Percentiles rank a stretch among this genome's conserved stretches.
Conservation (phyloP, 1,140 invertebrate species). For the Monomorium pharaonis region DNA sequence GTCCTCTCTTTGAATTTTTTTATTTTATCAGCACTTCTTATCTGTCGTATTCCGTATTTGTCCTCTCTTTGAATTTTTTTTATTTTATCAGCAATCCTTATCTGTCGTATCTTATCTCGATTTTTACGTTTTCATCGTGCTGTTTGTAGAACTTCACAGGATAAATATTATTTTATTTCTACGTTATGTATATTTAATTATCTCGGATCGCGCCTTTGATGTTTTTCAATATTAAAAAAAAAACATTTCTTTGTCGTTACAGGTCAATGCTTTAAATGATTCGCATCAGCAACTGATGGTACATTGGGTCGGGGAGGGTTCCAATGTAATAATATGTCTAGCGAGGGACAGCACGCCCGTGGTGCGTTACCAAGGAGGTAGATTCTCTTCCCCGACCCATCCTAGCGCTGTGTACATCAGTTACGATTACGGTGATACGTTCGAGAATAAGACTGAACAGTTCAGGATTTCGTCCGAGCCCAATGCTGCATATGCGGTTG, state of each 20-base stretch:
- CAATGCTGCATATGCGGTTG: constrained; percentile 87
- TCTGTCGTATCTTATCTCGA: constrained; percentile 8
- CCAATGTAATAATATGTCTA: constrained; percentile 94
- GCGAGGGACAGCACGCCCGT: constrained; percentile 89
- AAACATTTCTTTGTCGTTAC: constrained; percentile 74
- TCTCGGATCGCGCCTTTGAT: not conserved
- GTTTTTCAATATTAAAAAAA: not conserved
- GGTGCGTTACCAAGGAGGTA: constrained; percentile 72
- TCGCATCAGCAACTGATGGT: constrained; percentile 95
- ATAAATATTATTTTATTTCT: constrained; percentile 10
- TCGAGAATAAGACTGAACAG: constrained; percentile 89
- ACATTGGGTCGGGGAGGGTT: constrained; percentile 94
- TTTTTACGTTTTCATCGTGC: not conserved
- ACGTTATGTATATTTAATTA: not conserved
- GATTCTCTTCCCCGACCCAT: constrained; percentile 80
- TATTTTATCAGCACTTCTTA: not conserved
- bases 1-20: not conserved
- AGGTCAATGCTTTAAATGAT: constrained; percentile 92
- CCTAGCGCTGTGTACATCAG: constrained; percentile 93
- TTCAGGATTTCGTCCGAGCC: constrained; percentile 86
- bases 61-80: not conserved
- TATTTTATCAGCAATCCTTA: not conserved
- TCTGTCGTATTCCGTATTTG: not conserved
- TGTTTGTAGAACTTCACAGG: not conserved
- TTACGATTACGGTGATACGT: constrained; percentile 93